Evolutionary conservation across 2,797 vertebrate species (phyloP).

Genomic region (Trematomus bernacchii): DNA sequence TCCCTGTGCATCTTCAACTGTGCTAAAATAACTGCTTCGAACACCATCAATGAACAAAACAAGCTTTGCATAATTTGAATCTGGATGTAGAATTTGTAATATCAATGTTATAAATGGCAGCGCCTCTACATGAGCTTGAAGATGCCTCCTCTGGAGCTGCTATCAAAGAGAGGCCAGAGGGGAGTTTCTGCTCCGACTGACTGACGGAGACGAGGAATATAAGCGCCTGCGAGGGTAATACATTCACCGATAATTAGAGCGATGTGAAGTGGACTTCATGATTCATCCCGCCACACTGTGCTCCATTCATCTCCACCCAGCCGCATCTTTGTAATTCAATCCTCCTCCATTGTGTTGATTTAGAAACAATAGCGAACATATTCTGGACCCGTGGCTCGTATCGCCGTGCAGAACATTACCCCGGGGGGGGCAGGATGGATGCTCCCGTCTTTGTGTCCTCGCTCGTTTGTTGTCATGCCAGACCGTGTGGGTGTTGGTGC

Average conservation of each 20-base stretch:
- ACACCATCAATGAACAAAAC: too few relatives aligned
- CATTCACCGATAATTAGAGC: conserved; percentile 77
- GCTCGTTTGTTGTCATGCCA: conserved; percentile 78
- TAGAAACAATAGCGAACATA: conserved; percentile 69
- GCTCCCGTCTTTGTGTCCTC: conserved; percentile 67
- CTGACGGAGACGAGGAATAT: conserved; percentile 34
- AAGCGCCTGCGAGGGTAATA: conserved; percentile 54
- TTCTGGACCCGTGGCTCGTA: conserved; percentile 56
- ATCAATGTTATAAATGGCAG: too few relatives aligned
- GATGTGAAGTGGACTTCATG: conserved; percentile 76
- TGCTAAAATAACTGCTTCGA: too few relatives aligned
- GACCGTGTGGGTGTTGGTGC: conserved; percentile 67
- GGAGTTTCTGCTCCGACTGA: conserved; percentile 13
- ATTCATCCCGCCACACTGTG: conserved; percentile 64
- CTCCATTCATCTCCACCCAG: conserved; percentile 71
- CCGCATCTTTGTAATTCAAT: conserved; percentile 77
- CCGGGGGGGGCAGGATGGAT: conserved; percentile 44
- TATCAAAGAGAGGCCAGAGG: conserved; percentile 26
- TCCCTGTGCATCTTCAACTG: too few relatives aligned
- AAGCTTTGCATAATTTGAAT: too few relatives aligned
- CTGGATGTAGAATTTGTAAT: too few relatives aligned
- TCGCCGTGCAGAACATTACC: conserved; percentile 62
- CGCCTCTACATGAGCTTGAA: neutral
- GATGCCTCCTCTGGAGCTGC: neutral
- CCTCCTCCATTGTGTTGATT: conserved; percentile 65